Evolutionary conservation across 2,888 invertebrate genomes (phyloP).

Genomic region (Macrosoma leucophasiata): DNA sequence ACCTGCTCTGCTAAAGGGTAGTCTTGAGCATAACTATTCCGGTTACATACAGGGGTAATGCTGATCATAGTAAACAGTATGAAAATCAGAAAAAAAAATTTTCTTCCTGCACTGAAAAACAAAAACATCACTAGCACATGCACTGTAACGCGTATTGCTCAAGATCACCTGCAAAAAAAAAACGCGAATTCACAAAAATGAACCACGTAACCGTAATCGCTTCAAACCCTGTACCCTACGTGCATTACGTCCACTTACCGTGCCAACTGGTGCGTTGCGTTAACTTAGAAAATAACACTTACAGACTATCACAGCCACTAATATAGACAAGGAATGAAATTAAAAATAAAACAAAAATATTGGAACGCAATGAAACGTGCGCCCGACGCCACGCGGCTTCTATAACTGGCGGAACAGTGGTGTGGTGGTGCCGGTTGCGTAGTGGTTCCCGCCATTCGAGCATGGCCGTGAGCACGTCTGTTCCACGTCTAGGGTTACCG

Average conservation of each 20-base stretch:
- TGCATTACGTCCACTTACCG: constrained; percentile 27
- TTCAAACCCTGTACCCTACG: constrained; percentile 33
- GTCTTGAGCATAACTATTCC: too few species aligned
- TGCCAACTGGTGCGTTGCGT: constrained; percentile 28
- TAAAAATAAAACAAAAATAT: constrained; percentile 13
- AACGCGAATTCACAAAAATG: constrained; percentile 13
- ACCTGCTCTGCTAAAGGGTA: too few species aligned
- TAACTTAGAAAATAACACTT: constrained; percentile 46
- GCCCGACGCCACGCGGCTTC: constrained; percentile 43
- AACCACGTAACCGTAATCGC: constrained; percentile 21
- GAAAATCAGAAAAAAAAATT: too few species aligned
- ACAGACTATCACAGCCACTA: constrained; percentile 48
- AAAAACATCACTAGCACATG: too few species aligned
- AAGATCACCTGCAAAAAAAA: too few species aligned
- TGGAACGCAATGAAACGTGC: constrained; percentile 29
- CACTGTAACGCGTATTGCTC: too few species aligned
- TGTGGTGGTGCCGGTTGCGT: constrained; percentile 10
- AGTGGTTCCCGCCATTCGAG: constrained; percentile 22
- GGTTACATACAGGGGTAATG: too few species aligned
- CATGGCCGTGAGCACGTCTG: constrained; percentile 26
- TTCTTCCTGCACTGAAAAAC: too few species aligned
- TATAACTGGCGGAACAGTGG: constrained; percentile 40
- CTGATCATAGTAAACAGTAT: too few species aligned
- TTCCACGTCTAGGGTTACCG: constrained; percentile 32
- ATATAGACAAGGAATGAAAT: constrained; percentile 28